Evolutionary conservation across 2,113 vertebrate species (phyloP).

Genomic region (Nerophis ophidion): DNA sequence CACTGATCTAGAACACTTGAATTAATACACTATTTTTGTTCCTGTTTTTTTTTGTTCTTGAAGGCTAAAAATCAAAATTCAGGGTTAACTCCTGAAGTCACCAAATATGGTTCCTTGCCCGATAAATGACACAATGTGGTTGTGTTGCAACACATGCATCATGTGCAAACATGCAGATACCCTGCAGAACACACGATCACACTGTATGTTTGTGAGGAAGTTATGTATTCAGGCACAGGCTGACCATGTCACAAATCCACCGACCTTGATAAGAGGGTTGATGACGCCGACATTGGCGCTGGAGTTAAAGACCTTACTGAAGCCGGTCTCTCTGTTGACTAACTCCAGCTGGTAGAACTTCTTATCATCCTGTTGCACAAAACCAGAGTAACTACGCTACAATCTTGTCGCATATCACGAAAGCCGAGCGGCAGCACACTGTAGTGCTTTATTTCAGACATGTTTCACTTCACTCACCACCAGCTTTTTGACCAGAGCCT

Average conservation of each 20-base stretch:
- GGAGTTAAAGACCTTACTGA: slow-evolving; percentile 96
- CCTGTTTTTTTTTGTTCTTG: not conserved
- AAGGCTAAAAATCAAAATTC: no score
- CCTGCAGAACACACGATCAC: not conserved
- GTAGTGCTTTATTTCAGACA: not conserved
- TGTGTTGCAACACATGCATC: not conserved
- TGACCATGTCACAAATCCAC: slow-evolving; percentile 29
- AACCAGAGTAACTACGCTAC: not conserved
- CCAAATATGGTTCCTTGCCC: not conserved
- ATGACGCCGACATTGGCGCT: slow-evolving; percentile 95
- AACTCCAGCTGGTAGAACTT: slow-evolving; percentile 98
- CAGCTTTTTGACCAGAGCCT: slow-evolving; percentile 93
- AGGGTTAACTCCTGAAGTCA: not conserved
- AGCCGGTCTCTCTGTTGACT: slow-evolving; percentile 97
- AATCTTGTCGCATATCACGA: not conserved
- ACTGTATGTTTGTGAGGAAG: not conserved
- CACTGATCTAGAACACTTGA: no score
- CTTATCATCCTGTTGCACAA: slow-evolving; percentile 87
- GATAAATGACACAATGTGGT: not conserved
- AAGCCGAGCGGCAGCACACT: no score
- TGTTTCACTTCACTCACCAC: slow-evolving; percentile 73
- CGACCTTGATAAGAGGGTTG: slow-evolving; percentile 96
- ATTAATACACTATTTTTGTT: not conserved
- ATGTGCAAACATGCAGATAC: not conserved
- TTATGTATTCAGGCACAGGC: not conserved